A percentile compares a stretch with the other conserved stretches of the same genome.
phyloP scores from a whole-genome alignment of 2,888 invertebrate genomes.

The Leucoptera coffeella region DNA sequence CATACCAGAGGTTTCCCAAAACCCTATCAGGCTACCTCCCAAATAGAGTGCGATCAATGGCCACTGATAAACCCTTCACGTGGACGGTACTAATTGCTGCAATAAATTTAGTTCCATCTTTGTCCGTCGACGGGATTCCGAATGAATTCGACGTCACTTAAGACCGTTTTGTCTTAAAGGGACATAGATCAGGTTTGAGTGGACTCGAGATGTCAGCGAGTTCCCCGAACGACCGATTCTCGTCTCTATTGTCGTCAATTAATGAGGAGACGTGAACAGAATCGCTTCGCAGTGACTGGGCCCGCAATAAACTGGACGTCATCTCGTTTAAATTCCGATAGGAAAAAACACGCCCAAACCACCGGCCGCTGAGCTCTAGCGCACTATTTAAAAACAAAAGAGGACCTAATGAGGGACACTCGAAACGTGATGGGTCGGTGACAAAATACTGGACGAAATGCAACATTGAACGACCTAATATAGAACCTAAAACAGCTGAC shows the following conservation, averaged over 20 bases:
- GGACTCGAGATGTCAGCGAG: conserved; percentile 10
- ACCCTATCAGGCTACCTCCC: conserved; percentile 46
- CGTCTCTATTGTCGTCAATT: conserved; percentile 22
- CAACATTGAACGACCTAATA: conserved; percentile 10
- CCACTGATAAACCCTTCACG: conserved; percentile 35
- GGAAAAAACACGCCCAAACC: conserved; percentile 14
- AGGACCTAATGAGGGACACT: conserved; percentile 33
- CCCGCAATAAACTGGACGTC: conserved; percentile 13
- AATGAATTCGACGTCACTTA: conserved; percentile 1
- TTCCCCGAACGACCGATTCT: conserved; percentile 17
- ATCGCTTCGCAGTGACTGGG: too few species aligned
- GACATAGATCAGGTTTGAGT: conserved; percentile 13
- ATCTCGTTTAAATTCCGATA: conserved; percentile 43
- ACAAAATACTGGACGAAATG: conserved; percentile 35
- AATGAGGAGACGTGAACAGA: conserved; percentile 18
- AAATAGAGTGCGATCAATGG: conserved; percentile 42
- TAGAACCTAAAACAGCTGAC: conserved; percentile 11
- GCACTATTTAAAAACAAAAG: conserved; percentile 19
- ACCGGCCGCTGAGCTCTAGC: conserved; percentile 19
- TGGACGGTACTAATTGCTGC: conserved; percentile 46
- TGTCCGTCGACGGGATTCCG: conserved; percentile 8
- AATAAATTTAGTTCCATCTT: conserved; percentile 40
- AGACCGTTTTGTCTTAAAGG: background rate
- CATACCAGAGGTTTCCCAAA: conserved; percentile 14
- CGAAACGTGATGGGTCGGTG: conserved; percentile 32